These are phyloP conservation scores for Xiphophorus couchianus DNA, from an alignment of 2,113 vertebrate genomes.

Conservation along the genomic window DNA sequence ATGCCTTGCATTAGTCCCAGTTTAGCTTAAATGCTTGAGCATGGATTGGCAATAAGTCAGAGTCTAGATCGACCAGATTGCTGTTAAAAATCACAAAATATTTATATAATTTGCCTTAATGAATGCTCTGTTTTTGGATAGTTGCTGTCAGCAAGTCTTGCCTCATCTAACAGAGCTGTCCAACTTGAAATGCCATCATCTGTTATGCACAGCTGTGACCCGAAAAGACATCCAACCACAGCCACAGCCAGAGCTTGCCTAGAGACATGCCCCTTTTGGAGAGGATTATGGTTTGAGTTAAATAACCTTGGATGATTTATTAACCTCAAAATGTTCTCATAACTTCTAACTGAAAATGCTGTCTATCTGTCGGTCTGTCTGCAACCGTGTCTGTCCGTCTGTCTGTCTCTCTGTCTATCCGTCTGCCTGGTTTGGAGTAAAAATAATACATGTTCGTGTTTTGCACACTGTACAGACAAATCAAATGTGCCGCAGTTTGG, in stretches of 20 bases:
- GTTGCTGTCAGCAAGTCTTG: conserved; percentile 5
- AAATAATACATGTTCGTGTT: no score
- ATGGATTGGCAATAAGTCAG: neutral
- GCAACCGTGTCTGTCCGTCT: no score
- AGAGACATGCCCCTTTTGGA: neutral
- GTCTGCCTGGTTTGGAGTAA: no score
- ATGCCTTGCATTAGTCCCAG: neutral
- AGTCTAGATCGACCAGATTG: neutral
- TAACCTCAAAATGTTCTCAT: no score
- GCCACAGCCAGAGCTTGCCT: conserved; percentile 3
- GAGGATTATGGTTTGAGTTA: conserved; percentile 19
- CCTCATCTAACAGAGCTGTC: conserved; percentile 24
- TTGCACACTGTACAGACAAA: no score
- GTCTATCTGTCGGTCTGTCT: no score
- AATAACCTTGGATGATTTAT: conserved; percentile 16
- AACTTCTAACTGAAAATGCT: no score
- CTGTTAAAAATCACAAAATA: neutral
- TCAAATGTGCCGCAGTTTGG: no score
- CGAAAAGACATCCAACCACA: conserved; percentile 31
- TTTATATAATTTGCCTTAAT: neutral
- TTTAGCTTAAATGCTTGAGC: neutral
- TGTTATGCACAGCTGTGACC: conserved; percentile 40
- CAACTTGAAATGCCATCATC: conserved; percentile 34
- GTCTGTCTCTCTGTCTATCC: no score
- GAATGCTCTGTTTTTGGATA: neutral